These are phyloP conservation scores for Dinoponera quadriceps DNA, from an alignment of 1,140 invertebrate genomes.

Conservation along the genomic window DNA sequence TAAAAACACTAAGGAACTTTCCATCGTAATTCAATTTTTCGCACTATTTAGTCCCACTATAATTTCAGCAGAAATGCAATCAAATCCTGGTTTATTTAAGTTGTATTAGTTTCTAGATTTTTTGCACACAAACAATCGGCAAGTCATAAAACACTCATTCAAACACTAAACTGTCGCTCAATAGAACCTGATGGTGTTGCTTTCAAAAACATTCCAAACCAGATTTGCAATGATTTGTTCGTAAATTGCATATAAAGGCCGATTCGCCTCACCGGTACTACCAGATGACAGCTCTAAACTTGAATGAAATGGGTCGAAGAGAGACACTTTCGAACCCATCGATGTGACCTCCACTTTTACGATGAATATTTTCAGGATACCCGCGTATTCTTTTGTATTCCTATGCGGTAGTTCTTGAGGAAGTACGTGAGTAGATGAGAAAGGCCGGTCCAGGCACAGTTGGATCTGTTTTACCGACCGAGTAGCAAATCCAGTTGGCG, in stretches of 20 bases:
- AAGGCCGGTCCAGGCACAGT: no score
- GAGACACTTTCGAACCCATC: slow-evolving; percentile 41
- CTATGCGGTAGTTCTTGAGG: slow-evolving; percentile 35
- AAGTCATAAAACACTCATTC: background rate
- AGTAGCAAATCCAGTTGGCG: no score
- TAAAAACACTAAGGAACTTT: background rate
- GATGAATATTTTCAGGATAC: slow-evolving; percentile 52
- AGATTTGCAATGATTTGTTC: background rate
- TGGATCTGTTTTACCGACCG: no score
- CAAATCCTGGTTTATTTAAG: no score
- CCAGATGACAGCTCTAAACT: slow-evolving; percentile 58
- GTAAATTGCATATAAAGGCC: background rate
- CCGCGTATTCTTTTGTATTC: slow-evolving; percentile 68
- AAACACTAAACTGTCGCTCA: background rate
- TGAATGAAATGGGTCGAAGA: slow-evolving; percentile 66
- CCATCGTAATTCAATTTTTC: background rate
- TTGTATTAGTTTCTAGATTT: background rate
- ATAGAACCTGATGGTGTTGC: background rate
- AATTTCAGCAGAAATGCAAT: background rate
- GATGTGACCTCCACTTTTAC: slow-evolving; percentile 68
- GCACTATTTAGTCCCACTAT: background rate
- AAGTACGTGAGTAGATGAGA: slow-evolving; percentile 74
- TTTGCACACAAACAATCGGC: background rate
- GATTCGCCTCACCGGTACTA: slow-evolving; percentile 38
- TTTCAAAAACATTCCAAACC: background rate